Percentiles rank a stretch among this genome's conserved stretches.
These are phyloP conservation scores for Oceanodroma tethys DNA, from an alignment of 2,113 vertebrate genomes.

Conservation along the genomic window DNA sequence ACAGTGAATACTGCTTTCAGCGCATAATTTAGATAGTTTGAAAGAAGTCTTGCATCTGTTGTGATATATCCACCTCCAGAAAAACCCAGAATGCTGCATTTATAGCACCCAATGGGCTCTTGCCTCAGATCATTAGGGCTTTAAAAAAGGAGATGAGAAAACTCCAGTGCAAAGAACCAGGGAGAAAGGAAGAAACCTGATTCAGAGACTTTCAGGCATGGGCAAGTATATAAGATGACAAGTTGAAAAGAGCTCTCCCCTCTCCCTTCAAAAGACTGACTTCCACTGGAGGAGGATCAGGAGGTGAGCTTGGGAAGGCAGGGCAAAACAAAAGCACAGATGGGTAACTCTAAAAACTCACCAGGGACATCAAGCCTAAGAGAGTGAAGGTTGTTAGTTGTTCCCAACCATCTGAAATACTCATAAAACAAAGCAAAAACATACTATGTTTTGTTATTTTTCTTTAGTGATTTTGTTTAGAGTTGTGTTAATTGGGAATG, in stretches of 20 bases:
- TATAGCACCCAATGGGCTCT: not conserved
- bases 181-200: not conserved
- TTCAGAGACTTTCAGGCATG: not conserved
- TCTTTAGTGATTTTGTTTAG: not conserved
- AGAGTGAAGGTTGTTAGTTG: not conserved
- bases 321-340: not conserved
- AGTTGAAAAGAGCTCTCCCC: not conserved
- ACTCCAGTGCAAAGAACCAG: not conserved
- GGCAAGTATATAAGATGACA: not conserved
- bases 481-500: not conserved
- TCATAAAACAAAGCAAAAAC: not conserved
- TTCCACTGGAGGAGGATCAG: not conserved
- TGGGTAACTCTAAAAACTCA: not conserved
- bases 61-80: constrained; percentile 30
- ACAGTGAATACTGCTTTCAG: not conserved
- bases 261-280: not conserved
- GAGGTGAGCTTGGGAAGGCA: not conserved
- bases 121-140: not conserved
- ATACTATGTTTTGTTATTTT: not conserved
- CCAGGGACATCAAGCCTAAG: not conserved
- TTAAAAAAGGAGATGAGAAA: not conserved
- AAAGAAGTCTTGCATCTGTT: constrained; percentile 44
- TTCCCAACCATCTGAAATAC: not conserved
- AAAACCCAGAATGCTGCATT: constrained; percentile 15
- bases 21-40: constrained; percentile 45